Base-by-base conservation (phyloP, 2,113 vertebrate genomes). In the Misgurnus anguillicaudatus region DNA sequence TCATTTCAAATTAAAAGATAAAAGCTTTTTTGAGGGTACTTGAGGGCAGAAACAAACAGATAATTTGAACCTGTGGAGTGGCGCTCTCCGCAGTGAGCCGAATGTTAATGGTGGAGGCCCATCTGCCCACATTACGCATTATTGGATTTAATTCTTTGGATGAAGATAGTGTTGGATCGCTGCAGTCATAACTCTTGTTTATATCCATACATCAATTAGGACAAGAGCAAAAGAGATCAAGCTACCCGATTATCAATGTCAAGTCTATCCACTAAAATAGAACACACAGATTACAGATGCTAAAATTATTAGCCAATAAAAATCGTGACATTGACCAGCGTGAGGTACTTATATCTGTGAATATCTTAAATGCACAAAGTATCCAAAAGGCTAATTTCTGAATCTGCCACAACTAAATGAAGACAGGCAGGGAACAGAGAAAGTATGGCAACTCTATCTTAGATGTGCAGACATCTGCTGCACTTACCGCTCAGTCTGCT, bases 141-240 rank as follows among this genome's bases (percentile, higher is more conserved):
- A 90, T 88, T 90, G 85, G 80, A 85, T 87, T 87, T 88, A 87
- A 88, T 90, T 88, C 77, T 87, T 88, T 87, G 81, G 87, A 86
- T 86, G 81, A 87, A 83, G 83, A 80, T 64, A 69, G 87, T 81
- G 87, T 83, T n/a, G 74, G 81, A 82, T 77, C 82, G 75, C 21
- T 41, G 83, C 79, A 81, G 87, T 86, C 80, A 90, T 89, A 82
- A 80, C 75, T 89, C 84, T 86, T 86, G 86, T 89, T 90, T 90
- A 90, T 87, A 88, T 85, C 86, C 85, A 89, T 86, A 85, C 86
- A 87, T 90, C 89, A 92, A 90, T 91, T 91, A 91, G 65, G 41
- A 78, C 79, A 80, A 65, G 65, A 83, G 79, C 82, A 86, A 83
- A 86, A 87, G 10, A 88, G n/a, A 86, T 77, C 77, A 82, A 77